phyloP scores from a whole-genome alignment of 2,888 invertebrate species.

The Aporophyla nigra region DNA sequence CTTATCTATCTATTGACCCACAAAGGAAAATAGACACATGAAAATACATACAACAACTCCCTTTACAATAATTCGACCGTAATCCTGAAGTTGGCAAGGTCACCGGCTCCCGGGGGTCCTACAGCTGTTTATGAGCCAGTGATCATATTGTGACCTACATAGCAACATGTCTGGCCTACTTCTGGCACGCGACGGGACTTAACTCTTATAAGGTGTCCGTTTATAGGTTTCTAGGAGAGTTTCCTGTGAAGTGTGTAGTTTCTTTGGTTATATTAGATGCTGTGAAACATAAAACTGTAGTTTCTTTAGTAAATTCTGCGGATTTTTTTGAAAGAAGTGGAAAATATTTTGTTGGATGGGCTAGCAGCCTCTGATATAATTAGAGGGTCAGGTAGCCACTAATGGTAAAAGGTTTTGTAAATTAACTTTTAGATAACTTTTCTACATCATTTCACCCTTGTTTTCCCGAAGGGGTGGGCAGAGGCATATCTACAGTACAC shows the following conservation, averaged over 20 bases:
- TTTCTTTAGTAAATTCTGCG: not conserved
- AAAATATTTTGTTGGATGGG: not conserved
- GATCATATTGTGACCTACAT: constrained; percentile 54
- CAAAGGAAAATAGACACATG: constrained; percentile 1
- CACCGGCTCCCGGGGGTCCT: constrained; percentile 23
- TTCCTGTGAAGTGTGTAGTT: not conserved
- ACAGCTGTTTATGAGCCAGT: constrained; percentile 52
- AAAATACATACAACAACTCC: constrained; percentile 4
- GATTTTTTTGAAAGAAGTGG: not conserved
- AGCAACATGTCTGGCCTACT: constrained; percentile 21
- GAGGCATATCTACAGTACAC: no score
- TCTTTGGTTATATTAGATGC: not conserved
- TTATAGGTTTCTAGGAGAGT: constrained; percentile 10
- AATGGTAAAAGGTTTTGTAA: not conserved
- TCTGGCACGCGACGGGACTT: constrained; percentile 14
- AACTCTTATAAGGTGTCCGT: constrained; percentile 4
- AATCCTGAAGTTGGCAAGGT: constrained; percentile 47
- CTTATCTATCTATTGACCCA: not conserved
- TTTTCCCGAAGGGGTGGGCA: no score
- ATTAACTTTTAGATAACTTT: not conserved
- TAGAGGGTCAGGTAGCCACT: not conserved
- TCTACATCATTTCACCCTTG: no score
- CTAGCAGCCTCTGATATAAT: not conserved
- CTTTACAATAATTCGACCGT: constrained; percentile 33
- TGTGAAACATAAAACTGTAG: not conserved